Base-by-base conservation (phyloP, 1,140 invertebrate species). In the Psilanteris sp. region DNA sequence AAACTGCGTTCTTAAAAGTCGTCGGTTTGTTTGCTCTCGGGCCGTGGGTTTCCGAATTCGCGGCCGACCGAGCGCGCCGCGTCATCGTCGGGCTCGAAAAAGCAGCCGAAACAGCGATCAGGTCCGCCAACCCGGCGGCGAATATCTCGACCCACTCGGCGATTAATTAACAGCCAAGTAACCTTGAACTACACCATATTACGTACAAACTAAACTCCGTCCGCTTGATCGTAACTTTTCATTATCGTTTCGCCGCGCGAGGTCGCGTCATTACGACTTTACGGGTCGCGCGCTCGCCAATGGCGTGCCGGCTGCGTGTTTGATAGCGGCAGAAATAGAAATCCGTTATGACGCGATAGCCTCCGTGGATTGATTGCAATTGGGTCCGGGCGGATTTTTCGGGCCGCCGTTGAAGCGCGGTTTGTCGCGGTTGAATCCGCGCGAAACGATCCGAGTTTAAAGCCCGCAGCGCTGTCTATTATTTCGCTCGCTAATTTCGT, bases 161-260 rank as follows among this genome's bases (percentile, higher is more conserved):
- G 37, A 52, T 67, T 74, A 55, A 71, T 67, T 71, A 67, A 71
- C 43, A 66, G 46, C 61, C 39, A 55, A 29, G 22, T 10, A 55
- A 77, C 74, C 74, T 77, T 71, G 74, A 77, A 77, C 73, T 70
- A 66, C 73, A 57, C 52, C 11, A 20, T 52, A 54, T 66, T 64
- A 59, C 46, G 57, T 70, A 57, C 44, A 10, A 46, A 70, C 64
- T 55, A 64, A 70, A 59, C 72, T 70, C 57, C 64, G 48, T 37
- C 64, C 36, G 57, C 20, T 14, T 70, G 64, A 64, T 68, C 66
- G 52, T 71, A 77, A 71, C 74, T 71, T 77, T 77, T 71, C 74
- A 77, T 71, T 77, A 77, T 77, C 74, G 61, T 77, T 77, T 46
- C 36, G 73, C 55, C 32, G 73, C 44, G 66, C 73, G 73, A 66